These are phyloP conservation scores for Haliaeetus leucogaster DNA, from an alignment of 2,113 vertebrate species.

Conservation along the genomic window DNA sequence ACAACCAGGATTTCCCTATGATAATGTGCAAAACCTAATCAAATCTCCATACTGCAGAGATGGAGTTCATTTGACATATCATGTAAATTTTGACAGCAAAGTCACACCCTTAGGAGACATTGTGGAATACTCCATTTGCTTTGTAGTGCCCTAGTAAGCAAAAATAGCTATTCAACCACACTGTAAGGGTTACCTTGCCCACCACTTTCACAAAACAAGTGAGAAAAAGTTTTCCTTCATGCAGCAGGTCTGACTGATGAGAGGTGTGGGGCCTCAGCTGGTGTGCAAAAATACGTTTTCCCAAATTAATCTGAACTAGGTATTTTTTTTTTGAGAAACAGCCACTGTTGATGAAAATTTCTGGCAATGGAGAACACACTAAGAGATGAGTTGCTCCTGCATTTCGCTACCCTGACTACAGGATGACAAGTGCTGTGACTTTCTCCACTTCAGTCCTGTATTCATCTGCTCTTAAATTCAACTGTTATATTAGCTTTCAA, in stretches of 20 bases:
- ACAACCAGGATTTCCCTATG: not conserved
- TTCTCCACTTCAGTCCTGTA: not conserved
- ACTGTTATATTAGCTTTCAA: not conserved
- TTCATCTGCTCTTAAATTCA: not conserved
- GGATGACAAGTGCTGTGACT: not conserved
- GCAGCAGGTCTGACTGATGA: not conserved
- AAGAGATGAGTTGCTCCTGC: rapidly evolving
- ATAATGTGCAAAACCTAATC: not conserved
- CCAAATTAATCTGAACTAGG: not conserved
- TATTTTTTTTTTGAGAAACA: not conserved
- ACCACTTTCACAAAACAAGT: not conserved
- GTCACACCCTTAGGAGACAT: not conserved
- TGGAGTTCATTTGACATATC: not conserved
- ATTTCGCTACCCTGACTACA: not conserved
- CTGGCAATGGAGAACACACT: not conserved
- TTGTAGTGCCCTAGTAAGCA: not conserved
- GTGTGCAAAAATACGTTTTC: not conserved
- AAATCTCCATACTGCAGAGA: not conserved
- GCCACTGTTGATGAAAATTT: not conserved
- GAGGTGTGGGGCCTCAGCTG: not conserved
- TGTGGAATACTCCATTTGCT: not conserved
- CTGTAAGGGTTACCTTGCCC: not conserved
- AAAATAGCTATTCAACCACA: not conserved
- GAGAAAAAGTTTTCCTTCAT: not conserved
- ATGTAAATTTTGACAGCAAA: not conserved